These are phyloP conservation scores for Hylaeus volcanicus DNA, from an alignment of 1,140 invertebrate genomes.

Conservation along the genomic window DNA sequence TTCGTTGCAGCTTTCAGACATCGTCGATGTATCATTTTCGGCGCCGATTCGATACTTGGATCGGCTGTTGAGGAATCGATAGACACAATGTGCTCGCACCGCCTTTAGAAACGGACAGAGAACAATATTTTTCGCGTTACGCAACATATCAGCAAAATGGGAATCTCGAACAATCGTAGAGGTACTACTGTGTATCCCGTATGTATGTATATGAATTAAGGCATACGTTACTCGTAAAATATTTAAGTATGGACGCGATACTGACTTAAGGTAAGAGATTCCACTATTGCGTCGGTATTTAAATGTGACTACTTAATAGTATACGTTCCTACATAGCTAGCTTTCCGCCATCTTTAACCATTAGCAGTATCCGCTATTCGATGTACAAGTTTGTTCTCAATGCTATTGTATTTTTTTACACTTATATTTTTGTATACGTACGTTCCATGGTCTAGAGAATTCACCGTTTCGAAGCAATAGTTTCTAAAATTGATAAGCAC, in stretches of 20 bases:
- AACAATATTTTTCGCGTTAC: constrained; percentile 25
- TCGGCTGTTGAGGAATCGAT: not conserved
- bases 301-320: constrained; percentile 60
- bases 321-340: constrained; percentile 68
- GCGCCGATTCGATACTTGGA: not conserved
- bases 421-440: constrained; percentile 38
- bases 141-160: constrained; percentile 45
- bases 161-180: constrained; percentile 6
- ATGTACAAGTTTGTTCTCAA: constrained; percentile 65
- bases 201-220: constrained; percentile 34
- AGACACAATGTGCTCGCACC: not conserved
- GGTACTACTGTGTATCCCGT: constrained; percentile 54
- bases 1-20: not conserved
- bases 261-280: constrained; percentile 20
- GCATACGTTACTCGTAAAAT: constrained; percentile 47
- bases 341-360: constrained; percentile 58
- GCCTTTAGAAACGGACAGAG: not conserved
- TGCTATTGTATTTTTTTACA: constrained; percentile 49
- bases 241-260: constrained; percentile 58
- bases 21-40: not conserved
- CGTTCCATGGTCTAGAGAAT: constrained; percentile 29
- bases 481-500: not conserved
- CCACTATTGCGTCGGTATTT: constrained; percentile 60
- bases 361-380: constrained; percentile 43
- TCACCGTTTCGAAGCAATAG: constrained; percentile 16